Evolutionary conservation across 2,797 vertebrate genomes (phyloP).

Genomic region (Cirrhinus mrigala): DNA sequence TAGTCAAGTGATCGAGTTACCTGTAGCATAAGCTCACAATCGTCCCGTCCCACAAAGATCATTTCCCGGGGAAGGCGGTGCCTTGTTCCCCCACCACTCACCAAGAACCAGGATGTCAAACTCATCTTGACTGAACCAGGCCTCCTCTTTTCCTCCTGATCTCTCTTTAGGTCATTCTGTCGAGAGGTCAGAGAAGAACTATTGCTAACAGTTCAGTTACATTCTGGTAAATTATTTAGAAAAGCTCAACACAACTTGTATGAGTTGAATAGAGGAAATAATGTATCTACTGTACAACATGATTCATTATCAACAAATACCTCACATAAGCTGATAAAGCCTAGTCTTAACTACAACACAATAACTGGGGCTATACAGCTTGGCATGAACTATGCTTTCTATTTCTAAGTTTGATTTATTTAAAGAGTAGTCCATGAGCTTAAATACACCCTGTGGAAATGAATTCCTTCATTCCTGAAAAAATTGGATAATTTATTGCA

Average conservation of each 20-base stretch:
- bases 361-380: neutral
- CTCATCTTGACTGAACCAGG: slow-evolving; percentile 83
- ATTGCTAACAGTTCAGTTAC: no score
- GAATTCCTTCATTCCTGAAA: slow-evolving; percentile 30
- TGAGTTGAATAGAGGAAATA: neutral
- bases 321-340: neutral
- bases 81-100: slow-evolving; percentile 92
- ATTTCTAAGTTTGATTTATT: slow-evolving; percentile 6
- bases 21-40: slow-evolving; percentile 99
- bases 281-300: neutral
- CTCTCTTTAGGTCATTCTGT: slow-evolving; percentile 81
- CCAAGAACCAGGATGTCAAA: slow-evolving; percentile 98
- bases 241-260: neutral
- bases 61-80: slow-evolving; percentile 97
- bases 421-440: neutral
- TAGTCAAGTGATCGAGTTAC: slow-evolving; percentile 73
- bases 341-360: neutral
- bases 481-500: slow-evolving; percentile 53
- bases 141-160: slow-evolving; percentile 58
- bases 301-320: neutral
- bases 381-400: neutral
- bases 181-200: neutral
- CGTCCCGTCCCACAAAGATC: slow-evolving; percentile 98
- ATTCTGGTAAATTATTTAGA: neutral
- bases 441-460: slow-evolving; percentile 15